These are phyloP conservation scores for Choristoneura fumiferana DNA, from an alignment of 1,140 invertebrate species.

Conservation along the genomic window DNA sequence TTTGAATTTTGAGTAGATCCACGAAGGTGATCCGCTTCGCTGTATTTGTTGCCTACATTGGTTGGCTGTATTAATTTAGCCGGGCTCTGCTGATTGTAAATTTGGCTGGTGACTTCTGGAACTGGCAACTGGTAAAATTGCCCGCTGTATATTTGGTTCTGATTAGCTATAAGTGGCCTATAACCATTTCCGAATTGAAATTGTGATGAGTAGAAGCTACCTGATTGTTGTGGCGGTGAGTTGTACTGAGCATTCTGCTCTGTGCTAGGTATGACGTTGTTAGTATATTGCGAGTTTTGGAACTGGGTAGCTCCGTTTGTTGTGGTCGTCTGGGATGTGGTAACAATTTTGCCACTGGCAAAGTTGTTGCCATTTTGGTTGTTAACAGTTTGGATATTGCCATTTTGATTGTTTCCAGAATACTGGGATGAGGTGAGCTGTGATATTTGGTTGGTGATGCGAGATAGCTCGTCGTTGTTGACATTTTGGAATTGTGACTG, in stretches of 20 bases:
- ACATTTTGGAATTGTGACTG: constrained; percentile 36
- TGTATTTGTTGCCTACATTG: constrained; percentile 22
- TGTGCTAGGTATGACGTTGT: not conserved
- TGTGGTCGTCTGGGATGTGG: constrained; percentile 10
- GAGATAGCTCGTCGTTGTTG: constrained; percentile 44
- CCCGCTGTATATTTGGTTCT: constrained; percentile 60
- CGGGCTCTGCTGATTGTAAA: constrained; percentile 49
- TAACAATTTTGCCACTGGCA: constrained; percentile 10
- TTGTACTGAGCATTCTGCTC: constrained; percentile 13
- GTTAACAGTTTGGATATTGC: constrained; percentile 20
- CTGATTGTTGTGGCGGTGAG: constrained; percentile 20
- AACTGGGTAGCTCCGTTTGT: not conserved
- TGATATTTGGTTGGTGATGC: constrained; percentile 55
- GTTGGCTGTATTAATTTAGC: constrained; percentile 23
- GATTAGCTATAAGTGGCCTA: constrained; percentile 25
- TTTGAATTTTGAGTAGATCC: constrained; percentile 16
- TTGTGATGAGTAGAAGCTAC: not conserved
- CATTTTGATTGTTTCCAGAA: constrained; percentile 35
- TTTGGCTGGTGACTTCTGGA: constrained; percentile 58
- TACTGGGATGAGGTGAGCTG: constrained; percentile 61
- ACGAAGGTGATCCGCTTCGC: not conserved
- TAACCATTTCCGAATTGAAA: constrained; percentile 18
- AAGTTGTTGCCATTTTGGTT: constrained; percentile 29
- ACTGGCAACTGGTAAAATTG: constrained; percentile 65
- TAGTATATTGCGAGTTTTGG: not conserved